phyloP scores from a whole-genome alignment of 1,140 invertebrate species.

The Ridgeia piscesae region DNA sequence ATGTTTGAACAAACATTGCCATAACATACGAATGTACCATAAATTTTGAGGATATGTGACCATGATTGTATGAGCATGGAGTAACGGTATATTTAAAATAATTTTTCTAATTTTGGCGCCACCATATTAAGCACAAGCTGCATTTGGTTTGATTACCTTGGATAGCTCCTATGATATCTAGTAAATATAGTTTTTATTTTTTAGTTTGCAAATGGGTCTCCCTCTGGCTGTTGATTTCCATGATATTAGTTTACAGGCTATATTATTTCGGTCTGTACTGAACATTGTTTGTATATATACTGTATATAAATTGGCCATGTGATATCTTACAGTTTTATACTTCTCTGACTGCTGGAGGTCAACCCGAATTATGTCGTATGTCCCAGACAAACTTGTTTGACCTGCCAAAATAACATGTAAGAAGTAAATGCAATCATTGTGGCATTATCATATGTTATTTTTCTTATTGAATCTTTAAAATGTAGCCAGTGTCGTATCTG shows the following conservation, averaged over 20 bases:
- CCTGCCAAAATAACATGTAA: neutral
- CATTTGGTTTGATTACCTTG: too few species aligned
- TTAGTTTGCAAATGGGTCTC: too few species aligned
- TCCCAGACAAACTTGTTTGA: conserved; percentile 13
- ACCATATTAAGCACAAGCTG: too few species aligned
- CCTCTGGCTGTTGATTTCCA: too few species aligned
- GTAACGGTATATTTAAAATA: too few species aligned
- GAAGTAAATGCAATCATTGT: neutral
- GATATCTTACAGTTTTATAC: conserved; percentile 20
- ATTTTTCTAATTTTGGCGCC: too few species aligned
- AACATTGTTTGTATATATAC: neutral
- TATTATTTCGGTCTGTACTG: neutral
- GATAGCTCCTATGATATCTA: too few species aligned
- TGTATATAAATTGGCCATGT: neutral
- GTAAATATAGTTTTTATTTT: too few species aligned
- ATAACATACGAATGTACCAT: too few species aligned
- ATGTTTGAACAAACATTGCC: too few species aligned
- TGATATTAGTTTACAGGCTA: neutral
- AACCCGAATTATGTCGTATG: conserved; percentile 15
- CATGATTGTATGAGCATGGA: too few species aligned
- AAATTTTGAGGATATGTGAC: too few species aligned
- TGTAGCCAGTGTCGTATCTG: neutral
- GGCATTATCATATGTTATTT: neutral
- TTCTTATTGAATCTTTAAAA: neutral
- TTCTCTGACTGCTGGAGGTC: conserved; percentile 11